phyloP scores from a whole-genome alignment of 2,797 vertebrate genomes.

The Oreortyx pictus region DNA sequence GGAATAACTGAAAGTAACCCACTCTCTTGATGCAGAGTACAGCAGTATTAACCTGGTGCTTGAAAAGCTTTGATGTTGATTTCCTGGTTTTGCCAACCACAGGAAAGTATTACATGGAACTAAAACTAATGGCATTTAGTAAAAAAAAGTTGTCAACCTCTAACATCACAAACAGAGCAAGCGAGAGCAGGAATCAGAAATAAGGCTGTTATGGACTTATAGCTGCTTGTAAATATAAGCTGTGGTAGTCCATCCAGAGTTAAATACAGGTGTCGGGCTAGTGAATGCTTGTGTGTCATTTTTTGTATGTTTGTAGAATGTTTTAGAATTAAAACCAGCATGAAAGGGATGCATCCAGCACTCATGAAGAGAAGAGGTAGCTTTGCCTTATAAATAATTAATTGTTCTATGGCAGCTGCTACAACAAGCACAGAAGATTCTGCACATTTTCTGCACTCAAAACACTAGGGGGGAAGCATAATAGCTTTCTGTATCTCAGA shows the following conservation, averaged over 20 bases:
- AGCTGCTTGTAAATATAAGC: not conserved
- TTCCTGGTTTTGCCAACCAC: not conserved
- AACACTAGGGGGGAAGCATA: not conserved
- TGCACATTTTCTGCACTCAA: not conserved
- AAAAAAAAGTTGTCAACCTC: not conserved
- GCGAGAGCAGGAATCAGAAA: not conserved
- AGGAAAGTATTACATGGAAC: not conserved
- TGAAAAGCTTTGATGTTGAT: not conserved
- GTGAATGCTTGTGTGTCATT: not conserved
- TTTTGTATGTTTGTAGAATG: not conserved
- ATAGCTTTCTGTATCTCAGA: not conserved
- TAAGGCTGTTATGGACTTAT: not conserved
- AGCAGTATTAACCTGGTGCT: fast-evolving
- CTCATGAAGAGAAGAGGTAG: not conserved
- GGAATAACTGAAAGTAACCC: not conserved
- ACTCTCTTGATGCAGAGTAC: not conserved
- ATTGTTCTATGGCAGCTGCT: not conserved
- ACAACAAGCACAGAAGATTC: not conserved
- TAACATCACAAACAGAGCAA: not conserved
- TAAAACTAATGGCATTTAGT: not conserved
- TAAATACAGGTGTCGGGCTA: fast-evolving
- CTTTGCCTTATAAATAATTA: not conserved
- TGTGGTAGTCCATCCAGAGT: not conserved
- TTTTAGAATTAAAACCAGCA: not conserved
- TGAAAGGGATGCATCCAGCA: not conserved